Percentiles rank a stretch among this genome's conserved stretches.
These are phyloP conservation scores for Chaetorhynchus papuensis DNA, from an alignment of 2,113 vertebrate genomes.

Conservation along the genomic window DNA sequence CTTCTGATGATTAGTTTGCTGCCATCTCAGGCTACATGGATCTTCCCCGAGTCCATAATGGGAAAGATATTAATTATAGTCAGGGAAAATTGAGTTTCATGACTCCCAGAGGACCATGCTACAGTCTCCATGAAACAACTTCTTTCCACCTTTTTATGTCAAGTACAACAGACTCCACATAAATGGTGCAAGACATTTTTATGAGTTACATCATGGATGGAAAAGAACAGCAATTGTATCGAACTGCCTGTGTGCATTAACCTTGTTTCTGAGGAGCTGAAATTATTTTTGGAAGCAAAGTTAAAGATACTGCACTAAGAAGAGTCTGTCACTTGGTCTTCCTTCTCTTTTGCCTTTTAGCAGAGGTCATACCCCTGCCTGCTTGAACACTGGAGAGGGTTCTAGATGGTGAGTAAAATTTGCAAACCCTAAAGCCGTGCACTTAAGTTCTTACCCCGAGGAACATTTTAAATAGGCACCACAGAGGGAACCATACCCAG, in stretches of 20 bases:
- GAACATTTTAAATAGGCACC: background rate
- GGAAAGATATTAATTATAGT: constrained; percentile 38
- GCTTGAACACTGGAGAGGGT: background rate
- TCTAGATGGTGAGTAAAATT: background rate
- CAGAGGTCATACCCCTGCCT: background rate
- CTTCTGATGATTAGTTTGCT: background rate
- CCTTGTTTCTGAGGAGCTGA: constrained; percentile 4
- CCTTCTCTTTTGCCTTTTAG: background rate
- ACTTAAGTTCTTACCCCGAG: background rate
- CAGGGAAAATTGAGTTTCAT: constrained; percentile 33
- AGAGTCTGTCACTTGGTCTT: background rate
- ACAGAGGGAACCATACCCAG: background rate
- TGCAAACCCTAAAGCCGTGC: background rate
- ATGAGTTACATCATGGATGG: constrained; percentile 7
- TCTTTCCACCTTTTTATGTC: constrained; percentile 36
- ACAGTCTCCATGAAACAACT: background rate
- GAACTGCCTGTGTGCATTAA: background rate
- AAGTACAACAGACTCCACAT: constrained; percentile 8
- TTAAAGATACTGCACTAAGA: background rate
- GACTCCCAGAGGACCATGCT: background rate
- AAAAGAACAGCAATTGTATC: constrained; percentile 3
- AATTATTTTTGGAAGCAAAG: background rate
- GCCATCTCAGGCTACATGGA: background rate
- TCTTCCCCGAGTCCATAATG: background rate
- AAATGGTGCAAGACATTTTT: constrained; percentile 49